A percentile compares a stretch with the other conserved stretches of the same genome.
Conservation (phyloP, 2,888 invertebrate species). For the Notodonta ziczac region DNA sequence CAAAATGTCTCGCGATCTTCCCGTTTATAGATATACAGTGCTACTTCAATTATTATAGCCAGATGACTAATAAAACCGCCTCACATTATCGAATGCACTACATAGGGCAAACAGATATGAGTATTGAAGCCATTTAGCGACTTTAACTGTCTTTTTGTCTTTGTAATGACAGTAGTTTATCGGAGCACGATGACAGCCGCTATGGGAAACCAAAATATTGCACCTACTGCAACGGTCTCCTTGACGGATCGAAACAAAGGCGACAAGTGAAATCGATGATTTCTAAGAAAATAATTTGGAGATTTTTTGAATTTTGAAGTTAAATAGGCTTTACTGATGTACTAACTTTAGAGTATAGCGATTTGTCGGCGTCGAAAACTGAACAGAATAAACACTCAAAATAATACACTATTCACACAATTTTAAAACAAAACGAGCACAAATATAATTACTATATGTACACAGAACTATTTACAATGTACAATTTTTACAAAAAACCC, state of each 20-base stretch:
- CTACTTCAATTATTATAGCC: slow-evolving; percentile 50
- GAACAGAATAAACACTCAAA: slow-evolving; percentile 85
- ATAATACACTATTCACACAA: slow-evolving; percentile 86
- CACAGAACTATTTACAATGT: slow-evolving; percentile 90
- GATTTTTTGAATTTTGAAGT: slow-evolving; percentile 55
- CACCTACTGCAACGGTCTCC: slow-evolving; percentile 82
- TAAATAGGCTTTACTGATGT: slow-evolving; percentile 68
- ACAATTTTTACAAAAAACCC: slow-evolving; percentile 86
- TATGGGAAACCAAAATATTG: slow-evolving; percentile 79
- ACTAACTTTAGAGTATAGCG: slow-evolving; percentile 71
- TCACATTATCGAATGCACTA: slow-evolving; percentile 67
- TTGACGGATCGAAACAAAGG: slow-evolving; percentile 85
- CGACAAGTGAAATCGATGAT: slow-evolving; percentile 61
- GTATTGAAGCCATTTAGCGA: slow-evolving; percentile 60
- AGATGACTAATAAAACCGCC: slow-evolving; percentile 53
- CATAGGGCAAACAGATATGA: slow-evolving; percentile 46
- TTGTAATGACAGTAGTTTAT: slow-evolving; percentile 74
- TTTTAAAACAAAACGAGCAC: slow-evolving; percentile 85
- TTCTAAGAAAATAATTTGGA: slow-evolving; percentile 40
- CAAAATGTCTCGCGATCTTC: slow-evolving; percentile 60
- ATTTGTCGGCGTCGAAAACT: slow-evolving; percentile 86
- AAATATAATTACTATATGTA: slow-evolving; percentile 90
- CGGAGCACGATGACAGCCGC: slow-evolving; percentile 79
- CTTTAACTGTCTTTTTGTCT: slow-evolving; percentile 66
- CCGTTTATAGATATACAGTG: slow-evolving; percentile 50